Conservation (phyloP, 2,888 invertebrate species). For the Lasioglossum vierecki region DNA sequence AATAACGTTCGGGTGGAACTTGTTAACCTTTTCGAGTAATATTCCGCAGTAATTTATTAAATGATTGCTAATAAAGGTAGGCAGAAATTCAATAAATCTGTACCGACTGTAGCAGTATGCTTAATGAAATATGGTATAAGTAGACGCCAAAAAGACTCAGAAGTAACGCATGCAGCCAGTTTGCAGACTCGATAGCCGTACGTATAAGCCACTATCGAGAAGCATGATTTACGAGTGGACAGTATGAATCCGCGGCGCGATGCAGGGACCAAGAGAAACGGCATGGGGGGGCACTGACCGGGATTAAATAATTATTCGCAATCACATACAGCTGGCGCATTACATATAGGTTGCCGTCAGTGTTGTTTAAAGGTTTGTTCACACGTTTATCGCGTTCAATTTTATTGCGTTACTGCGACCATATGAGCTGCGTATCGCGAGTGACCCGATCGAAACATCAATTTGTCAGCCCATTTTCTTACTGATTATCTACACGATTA, state of each 20-base stretch:
- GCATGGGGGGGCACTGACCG: slow-evolving; percentile 50
- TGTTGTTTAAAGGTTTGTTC: slow-evolving; percentile 55
- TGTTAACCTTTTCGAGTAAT: neutral
- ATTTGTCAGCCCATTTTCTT: neutral
- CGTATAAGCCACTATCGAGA: slow-evolving; percentile 52
- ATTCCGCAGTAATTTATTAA: neutral
- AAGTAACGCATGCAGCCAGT: slow-evolving; percentile 32
- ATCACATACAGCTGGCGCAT: slow-evolving; percentile 77
- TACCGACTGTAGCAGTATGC: neutral
- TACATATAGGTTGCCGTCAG: slow-evolving; percentile 67
- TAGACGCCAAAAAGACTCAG: slow-evolving; percentile 27
- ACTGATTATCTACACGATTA: neutral
- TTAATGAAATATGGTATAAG: slow-evolving; percentile 37
- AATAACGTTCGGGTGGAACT: neutral
- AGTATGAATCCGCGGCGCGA: slow-evolving; percentile 73
- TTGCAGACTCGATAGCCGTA: slow-evolving; percentile 49
- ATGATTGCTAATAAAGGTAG: slow-evolving; percentile 12
- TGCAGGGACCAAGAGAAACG: slow-evolving; percentile 55
- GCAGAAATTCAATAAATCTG: neutral
- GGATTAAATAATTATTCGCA: slow-evolving; percentile 81
- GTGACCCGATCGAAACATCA: neutral
- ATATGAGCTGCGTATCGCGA: neutral
- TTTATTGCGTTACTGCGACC: neutral
- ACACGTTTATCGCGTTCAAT: slow-evolving; percentile 14
- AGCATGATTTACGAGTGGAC: slow-evolving; percentile 75